These are phyloP conservation scores for Mayetiola destructor DNA, from an alignment of 2,888 invertebrate genomes.

Conservation along the genomic window DNA sequence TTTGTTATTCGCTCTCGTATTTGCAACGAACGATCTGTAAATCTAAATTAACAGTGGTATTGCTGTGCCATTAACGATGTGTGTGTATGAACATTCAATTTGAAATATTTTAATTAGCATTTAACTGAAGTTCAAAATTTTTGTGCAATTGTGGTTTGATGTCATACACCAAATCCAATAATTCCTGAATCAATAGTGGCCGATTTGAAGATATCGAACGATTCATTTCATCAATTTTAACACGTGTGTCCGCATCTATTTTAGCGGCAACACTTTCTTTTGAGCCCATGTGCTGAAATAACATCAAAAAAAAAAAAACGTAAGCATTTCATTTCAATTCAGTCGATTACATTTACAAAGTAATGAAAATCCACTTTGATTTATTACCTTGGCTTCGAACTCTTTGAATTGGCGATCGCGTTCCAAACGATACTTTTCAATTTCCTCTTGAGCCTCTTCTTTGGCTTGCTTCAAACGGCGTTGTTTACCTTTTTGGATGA, in stretches of 20 bases:
- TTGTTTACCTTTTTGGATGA: slow-evolving; percentile 58
- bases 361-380: background rate
- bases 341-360: background rate
- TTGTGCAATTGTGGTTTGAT: slow-evolving; percentile 78
- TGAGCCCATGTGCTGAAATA: slow-evolving; percentile 67
- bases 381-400: slow-evolving; percentile 63
- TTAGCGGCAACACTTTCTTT: slow-evolving; percentile 79
- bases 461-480: slow-evolving; percentile 90
- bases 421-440: slow-evolving; percentile 82
- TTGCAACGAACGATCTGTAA: no score
- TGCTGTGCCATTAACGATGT: no score
- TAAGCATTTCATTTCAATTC: background rate
- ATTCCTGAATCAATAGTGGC: slow-evolving; percentile 58
- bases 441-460: slow-evolving; percentile 91
- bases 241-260: slow-evolving; percentile 67
- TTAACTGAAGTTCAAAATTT: slow-evolving; percentile 36
- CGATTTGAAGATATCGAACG: slow-evolving; percentile 53
- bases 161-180: slow-evolving; percentile 67
- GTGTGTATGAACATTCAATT: no score
- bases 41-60: no score
- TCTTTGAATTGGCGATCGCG: slow-evolving; percentile 75
- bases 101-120: no score
- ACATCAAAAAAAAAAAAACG: background rate
- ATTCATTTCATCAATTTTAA: slow-evolving; percentile 72
- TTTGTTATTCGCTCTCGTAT: no score